These are phyloP conservation scores for Ciona savignyi DNA, from an alignment of 23 tunicate species.

Conservation along the genomic window DNA sequence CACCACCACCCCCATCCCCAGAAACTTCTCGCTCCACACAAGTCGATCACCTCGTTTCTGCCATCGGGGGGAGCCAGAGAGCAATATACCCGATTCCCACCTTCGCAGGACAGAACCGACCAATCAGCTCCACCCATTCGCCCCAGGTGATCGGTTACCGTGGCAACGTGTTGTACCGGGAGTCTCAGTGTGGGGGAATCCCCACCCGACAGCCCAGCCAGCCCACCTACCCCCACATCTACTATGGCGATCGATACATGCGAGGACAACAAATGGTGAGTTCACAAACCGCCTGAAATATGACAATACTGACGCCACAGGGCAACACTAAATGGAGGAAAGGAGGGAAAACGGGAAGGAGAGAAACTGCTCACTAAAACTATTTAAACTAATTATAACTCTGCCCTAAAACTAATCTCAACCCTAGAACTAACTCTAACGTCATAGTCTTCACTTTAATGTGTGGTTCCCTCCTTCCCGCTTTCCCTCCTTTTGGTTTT, in stretches of 20 bases:
- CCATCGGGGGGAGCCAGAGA: conserved; percentile 9
- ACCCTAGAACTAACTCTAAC: no score
- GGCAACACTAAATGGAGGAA: no score
- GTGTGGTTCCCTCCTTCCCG: no score
- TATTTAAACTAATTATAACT: no score
- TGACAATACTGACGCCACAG: no score
- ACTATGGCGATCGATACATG: background rate
- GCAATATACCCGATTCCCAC: conserved; percentile 38
- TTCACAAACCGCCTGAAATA: no score
- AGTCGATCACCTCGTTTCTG: background rate
- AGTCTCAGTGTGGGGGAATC: background rate
- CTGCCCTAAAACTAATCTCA: no score
- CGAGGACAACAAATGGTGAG: background rate
- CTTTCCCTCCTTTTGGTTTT: no score
- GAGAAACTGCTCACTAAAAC: no score
- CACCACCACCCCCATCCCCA: no score
- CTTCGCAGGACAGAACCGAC: background rate
- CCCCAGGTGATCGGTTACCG: background rate
- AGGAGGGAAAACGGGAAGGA: no score
- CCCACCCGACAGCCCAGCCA: background rate
- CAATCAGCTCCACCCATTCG: background rate
- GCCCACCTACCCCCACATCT: background rate
- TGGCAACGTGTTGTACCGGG: background rate
- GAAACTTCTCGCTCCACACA: background rate
- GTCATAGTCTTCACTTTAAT: no score